These are phyloP conservation scores for Anarhynchus alexandrinus DNA, from an alignment of 2,113 vertebrate species.

Conservation along the genomic window DNA sequence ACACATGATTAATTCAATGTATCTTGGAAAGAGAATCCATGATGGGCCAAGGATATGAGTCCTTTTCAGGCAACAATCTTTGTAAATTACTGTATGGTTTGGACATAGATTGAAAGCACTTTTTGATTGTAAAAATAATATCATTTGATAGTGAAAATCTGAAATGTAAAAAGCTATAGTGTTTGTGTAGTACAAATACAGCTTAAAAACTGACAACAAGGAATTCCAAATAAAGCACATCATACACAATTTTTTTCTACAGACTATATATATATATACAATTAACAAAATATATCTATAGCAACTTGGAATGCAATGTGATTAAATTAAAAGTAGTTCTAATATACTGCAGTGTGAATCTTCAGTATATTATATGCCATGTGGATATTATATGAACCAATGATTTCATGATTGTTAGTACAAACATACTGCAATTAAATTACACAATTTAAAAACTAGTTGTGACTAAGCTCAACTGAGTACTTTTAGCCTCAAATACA, in stretches of 20 bases:
- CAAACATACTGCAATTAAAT: not conserved
- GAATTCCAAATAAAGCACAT: not conserved
- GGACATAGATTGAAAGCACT: not conserved
- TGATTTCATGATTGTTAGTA: not conserved
- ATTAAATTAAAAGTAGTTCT: not conserved
- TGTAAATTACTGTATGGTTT: not conserved
- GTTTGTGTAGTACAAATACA: not conserved
- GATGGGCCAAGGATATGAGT: not conserved
- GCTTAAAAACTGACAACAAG: not conserved
- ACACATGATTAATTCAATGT: slow-evolving; percentile 18
- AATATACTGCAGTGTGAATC: not conserved
- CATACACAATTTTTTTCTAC: not conserved
- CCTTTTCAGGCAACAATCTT: not conserved
- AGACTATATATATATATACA: too few species aligned
- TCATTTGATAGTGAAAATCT: not conserved
- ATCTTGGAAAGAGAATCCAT: not conserved
- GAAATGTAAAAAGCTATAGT: not conserved
- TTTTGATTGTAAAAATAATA: not conserved
- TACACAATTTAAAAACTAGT: not conserved
- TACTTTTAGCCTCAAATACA: not conserved
- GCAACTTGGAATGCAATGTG: not conserved
- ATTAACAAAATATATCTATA: not conserved
- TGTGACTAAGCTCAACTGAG: not conserved
- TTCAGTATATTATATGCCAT: not conserved
- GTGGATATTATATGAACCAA: not conserved